A percentile compares a stretch with the other conserved stretches of the same genome.
Evolutionary conservation across 2,113 vertebrate genomes (phyloP).

Genomic region (Rhadina sibilatrix): DNA sequence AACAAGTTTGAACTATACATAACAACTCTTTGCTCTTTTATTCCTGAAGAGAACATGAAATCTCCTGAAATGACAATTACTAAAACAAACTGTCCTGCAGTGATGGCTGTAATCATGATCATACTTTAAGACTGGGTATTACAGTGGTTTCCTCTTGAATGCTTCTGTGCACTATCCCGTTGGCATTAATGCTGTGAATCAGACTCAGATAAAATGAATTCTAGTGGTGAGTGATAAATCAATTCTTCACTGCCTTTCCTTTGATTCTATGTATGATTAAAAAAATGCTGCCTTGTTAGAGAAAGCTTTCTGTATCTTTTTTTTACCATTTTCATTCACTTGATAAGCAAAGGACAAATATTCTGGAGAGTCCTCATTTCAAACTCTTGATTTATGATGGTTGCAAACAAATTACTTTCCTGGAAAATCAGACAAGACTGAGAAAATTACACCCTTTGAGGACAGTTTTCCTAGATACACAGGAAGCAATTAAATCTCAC

Average conservation of each 20-base stretch:
- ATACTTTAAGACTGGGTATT: background rate
- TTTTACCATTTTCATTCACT: background rate
- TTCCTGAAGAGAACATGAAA: background rate
- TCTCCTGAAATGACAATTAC: background rate
- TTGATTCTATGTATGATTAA: background rate
- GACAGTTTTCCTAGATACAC: background rate
- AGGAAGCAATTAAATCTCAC: background rate
- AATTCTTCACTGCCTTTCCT: background rate
- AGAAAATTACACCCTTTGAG: background rate
- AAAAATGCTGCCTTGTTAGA: background rate
- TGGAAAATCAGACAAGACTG: background rate
- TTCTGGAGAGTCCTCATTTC: background rate
- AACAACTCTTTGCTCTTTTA: background rate
- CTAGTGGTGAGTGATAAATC: background rate
- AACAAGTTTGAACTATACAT: background rate
- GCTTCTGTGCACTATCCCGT: fast-evolving
- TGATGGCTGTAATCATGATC: background rate
- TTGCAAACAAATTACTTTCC: background rate
- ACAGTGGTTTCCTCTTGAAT: background rate
- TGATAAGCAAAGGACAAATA: background rate
- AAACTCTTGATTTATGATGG: fast-evolving
- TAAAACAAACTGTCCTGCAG: background rate
- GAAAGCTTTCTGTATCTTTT: background rate
- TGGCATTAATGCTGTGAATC: background rate
- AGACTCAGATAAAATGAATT: background rate